phyloP scores from a whole-genome alignment of 2,797 vertebrate species.

The Acropternis orthonyx region DNA sequence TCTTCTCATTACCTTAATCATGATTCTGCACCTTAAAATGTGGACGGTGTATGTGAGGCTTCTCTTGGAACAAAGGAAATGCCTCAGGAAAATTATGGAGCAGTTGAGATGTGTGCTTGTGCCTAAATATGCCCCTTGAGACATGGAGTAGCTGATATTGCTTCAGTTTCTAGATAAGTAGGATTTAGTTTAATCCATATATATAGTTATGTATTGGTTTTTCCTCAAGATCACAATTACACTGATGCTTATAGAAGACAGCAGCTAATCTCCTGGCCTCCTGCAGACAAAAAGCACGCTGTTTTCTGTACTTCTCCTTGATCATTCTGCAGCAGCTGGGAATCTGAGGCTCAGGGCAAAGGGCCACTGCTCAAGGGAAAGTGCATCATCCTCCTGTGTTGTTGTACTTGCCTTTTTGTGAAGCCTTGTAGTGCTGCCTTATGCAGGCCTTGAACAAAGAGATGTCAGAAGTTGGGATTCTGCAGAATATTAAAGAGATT shows the following conservation, averaged over 20 bases:
- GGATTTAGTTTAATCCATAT: neutral
- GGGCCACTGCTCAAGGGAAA: neutral
- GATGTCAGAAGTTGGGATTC: neutral
- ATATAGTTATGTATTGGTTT: neutral
- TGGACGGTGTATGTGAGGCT: neutral
- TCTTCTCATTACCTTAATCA: neutral
- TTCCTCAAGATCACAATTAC: neutral
- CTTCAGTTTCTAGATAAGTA: neutral
- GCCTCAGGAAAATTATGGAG: neutral
- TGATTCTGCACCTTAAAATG: neutral
- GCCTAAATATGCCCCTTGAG: neutral
- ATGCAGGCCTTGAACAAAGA: neutral
- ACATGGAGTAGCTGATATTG: neutral
- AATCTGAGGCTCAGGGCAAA: neutral
- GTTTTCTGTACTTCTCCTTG: neutral
- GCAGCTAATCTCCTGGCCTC: neutral
- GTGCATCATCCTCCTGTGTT: neutral
- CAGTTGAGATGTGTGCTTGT: neutral
- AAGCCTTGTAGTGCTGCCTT: neutral
- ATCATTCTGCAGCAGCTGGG: neutral
- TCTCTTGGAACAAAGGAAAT: neutral
- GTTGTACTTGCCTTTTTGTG: neutral
- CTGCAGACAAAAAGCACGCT: neutral
- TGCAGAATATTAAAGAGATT: slow-evolving; percentile 1
- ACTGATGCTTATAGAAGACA: neutral